A percentile compares a stretch with the other conserved stretches of the same genome.
These are phyloP conservation scores for Taurulus bubalis DNA, from an alignment of 2,113 vertebrate species.

Conservation along the genomic window DNA sequence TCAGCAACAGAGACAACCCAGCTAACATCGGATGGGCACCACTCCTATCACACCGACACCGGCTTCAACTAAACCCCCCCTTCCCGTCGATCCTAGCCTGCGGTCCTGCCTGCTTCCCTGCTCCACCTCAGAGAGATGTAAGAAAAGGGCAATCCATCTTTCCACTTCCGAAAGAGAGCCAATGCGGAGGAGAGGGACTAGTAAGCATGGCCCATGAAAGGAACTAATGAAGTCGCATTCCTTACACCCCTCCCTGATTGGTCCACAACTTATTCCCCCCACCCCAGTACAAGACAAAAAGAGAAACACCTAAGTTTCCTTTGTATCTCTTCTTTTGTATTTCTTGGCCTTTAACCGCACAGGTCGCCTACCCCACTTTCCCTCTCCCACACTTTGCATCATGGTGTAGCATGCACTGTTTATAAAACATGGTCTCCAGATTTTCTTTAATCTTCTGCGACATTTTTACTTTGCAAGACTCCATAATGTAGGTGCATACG, in stretches of 20 bases:
- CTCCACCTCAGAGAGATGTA: conserved; percentile 74
- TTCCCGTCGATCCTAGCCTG: conserved; percentile 48
- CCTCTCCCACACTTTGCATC: conserved; percentile 68
- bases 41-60: conserved; percentile 93
- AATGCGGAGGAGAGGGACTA: conserved; percentile 75
- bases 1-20: conserved; percentile 98
- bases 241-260: conserved; percentile 45
- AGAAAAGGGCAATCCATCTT: conserved; percentile 73
- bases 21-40: conserved; percentile 94
- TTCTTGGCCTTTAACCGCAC: conserved; percentile 75
- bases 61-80: conserved; percentile 90
- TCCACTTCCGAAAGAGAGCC: conserved; percentile 67
- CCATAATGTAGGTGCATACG: conserved; percentile 54
- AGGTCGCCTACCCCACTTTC: conserved; percentile 56
- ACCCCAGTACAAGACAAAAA: conserved; percentile 58
- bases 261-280: conserved; percentile 38
- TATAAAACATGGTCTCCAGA: conserved; percentile 69
- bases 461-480: conserved; percentile 65
- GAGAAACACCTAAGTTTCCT: conserved; percentile 61
- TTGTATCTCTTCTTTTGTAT: conserved; percentile 70
- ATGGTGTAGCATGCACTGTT: conserved; percentile 92
- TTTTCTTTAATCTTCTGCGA: conserved; percentile 64
- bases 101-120: conserved; percentile 75
- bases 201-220: conserved; percentile 75
- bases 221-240: conserved; percentile 75